Base-by-base conservation (phyloP, 2,113 vertebrate species). In the Chaetura pelagica region DNA sequence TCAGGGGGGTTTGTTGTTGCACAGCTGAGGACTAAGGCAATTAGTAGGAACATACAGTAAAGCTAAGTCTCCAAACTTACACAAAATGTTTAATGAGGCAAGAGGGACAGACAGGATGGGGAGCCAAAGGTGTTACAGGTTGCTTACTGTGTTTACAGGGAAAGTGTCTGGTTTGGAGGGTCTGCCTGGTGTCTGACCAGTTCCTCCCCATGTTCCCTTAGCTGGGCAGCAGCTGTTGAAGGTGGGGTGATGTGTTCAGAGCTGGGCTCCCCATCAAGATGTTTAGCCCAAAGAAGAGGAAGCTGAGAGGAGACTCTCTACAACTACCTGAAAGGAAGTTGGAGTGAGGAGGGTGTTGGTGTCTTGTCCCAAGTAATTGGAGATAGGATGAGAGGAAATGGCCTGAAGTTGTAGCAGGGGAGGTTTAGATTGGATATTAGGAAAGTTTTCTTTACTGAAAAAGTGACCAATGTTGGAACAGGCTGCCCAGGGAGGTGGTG, bases 1-100 rank as follows among this genome's bases (percentile, higher is more conserved):
- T 88, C 71, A 75, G 87, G 63, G 87, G 42, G 64, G 80, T 77
- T 93, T 93, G 84, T 68, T 88, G 95, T 54, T 96, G 92, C 66
- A 51, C 82, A 94, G 95, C 90, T 94, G 90, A 96, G 85, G 88
- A 95, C 69, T n/a, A n/a, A 93, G 77, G 94, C 95, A 93, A 92
- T 97, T 95, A 95, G 77, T 22, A 78, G 67, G 11, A 93, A 91
- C 84, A 82, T 20, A n/a, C 67, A 77, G 49, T 67, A 68, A 93
- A 94, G 62, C 81, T 46, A 75, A 90, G 74, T 44, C 96, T 97
- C 95, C 72, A 79, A 90, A 94, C 77, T 95, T 94, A 30, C 62
- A 83, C 96, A 89, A 91, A 93, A 87, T 62, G 57, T 89, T 94
- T 94, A 94, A 97, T 1, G 79, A 97, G 94, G 48, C 96, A 63